phyloP scores from a whole-genome alignment of 1,140 invertebrate species.

The Hermetia illucens region DNA sequence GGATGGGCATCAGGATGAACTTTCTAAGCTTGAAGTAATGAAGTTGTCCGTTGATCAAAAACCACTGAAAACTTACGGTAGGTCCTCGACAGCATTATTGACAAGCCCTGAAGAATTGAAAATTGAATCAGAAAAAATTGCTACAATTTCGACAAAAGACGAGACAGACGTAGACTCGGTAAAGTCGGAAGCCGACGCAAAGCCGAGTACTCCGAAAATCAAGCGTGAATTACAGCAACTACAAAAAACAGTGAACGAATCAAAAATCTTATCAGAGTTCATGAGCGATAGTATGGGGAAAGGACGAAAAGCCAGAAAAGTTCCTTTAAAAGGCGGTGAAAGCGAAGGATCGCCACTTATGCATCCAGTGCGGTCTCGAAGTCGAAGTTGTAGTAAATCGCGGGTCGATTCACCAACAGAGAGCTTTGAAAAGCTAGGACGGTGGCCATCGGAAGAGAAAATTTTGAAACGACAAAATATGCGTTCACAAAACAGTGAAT shows the following conservation, averaged over 20 bases:
- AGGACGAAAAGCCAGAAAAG: slow-evolving; percentile 11
- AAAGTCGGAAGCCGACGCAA: slow-evolving; percentile 2
- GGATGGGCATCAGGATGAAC: no score
- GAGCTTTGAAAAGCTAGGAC: slow-evolving; percentile 1
- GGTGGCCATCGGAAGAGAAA: slow-evolving; percentile 8
- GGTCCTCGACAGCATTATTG: no score
- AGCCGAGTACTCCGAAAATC: slow-evolving; percentile 7
- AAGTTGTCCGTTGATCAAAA: no score
- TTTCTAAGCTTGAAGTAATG: no score
- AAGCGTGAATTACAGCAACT: slow-evolving; percentile 13
- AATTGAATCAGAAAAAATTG: no score
- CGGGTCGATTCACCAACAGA: not conserved
- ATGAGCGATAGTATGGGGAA: slow-evolving; percentile 10
- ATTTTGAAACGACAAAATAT: slow-evolving; percentile 21
- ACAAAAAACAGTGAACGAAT: slow-evolving; percentile 21
- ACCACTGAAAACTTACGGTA: no score
- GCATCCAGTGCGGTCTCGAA: not conserved
- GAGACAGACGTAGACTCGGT: no score
- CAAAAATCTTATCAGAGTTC: slow-evolving; percentile 22
- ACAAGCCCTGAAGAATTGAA: no score
- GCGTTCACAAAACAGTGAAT: slow-evolving; percentile 41
- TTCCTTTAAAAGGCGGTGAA: slow-evolving; percentile 2
- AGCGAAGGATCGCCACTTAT: slow-evolving; percentile 1
- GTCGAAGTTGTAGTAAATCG: slow-evolving; percentile 2
- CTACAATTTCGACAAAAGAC: no score